phyloP scores from a whole-genome alignment of 2,113 vertebrate species.

The Peromyscus californicus region DNA sequence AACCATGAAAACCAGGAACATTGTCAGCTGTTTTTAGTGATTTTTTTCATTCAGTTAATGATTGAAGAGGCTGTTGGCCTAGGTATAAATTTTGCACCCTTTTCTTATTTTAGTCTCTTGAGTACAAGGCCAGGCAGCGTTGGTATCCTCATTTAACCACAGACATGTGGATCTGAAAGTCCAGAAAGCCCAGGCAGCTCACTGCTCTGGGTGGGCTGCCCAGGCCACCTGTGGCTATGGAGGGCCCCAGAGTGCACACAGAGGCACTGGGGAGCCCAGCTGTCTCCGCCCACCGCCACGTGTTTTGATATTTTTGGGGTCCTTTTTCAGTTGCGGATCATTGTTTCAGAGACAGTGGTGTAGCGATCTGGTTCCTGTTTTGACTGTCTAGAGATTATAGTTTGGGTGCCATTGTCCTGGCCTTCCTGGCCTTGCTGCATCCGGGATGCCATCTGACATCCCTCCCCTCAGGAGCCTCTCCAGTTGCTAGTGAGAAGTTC shows the following conservation, averaged over 20 bases:
- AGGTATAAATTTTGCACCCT: background rate
- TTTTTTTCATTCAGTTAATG: background rate
- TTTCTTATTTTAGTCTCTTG: background rate
- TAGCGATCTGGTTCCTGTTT: conserved; percentile 17
- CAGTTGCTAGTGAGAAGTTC: background rate
- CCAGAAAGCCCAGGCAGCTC: background rate
- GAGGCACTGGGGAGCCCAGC: background rate
- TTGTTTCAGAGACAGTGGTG: background rate
- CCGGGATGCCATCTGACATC: too few species aligned
- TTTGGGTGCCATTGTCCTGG: background rate
- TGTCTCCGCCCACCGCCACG: background rate
- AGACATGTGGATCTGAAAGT: background rate
- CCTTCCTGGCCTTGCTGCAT: background rate
- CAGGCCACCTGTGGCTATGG: background rate
- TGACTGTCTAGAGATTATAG: background rate
- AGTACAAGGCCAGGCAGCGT: background rate
- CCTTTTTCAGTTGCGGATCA: background rate
- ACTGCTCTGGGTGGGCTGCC: background rate
- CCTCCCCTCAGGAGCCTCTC: background rate
- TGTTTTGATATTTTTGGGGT: background rate
- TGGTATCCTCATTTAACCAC: background rate
- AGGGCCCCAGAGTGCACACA: background rate
- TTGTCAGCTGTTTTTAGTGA: background rate
- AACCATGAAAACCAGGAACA: background rate
- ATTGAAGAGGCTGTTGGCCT: background rate